Base-by-base conservation (phyloP, 2,113 vertebrate species). In the Odocoileus virginianus region DNA sequence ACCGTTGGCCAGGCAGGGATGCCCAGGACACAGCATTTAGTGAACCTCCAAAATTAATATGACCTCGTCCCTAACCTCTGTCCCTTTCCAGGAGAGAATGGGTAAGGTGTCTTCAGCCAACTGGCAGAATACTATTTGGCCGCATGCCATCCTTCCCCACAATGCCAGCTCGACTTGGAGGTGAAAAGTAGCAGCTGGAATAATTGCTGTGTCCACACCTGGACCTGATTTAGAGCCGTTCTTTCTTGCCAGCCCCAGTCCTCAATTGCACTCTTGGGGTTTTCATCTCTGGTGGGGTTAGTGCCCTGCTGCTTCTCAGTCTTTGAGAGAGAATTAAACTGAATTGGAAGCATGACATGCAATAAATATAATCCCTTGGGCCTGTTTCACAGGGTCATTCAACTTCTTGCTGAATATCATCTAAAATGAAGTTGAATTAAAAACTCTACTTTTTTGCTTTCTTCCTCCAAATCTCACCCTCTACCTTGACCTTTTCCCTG, bases 371-470 rank as follows among this genome's bases (percentile, higher is more conserved):
- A 45, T 67, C 45, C 3, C 40, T 16, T 23, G 47, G 52, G 28
- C 61, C 25, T 27, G 5, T 54, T 88, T 28, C 23, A 15, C 15
- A 64, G n/a, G 43, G 74, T 78, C 57, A 21, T 60, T 86, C 40
- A 45, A 21, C 28, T 90, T 96, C 67, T 89, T 79, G 43, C 67
- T 58, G 85, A 87, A 47, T 28, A 16, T 40, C 16, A 78, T 76
- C 82, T 71, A n/a, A 89, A 96, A 94, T 57, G 33, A 43, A 96
- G 82, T 16, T 57, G 43, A 52, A 76, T 96, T 93, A n/a, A 89
- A 94, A 88, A 7, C 81, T 13, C 16, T 3, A 45, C 84, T 0
- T 52, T 47, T 78, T 96, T 52, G 23, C 87, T 86, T 85, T 92
- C 76, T 95, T 78, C 36, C 40, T 55, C 76, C 76, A 52, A 88